Conservation (phyloP, 1,140 invertebrate genomes). For the Sitobion miscanthi region DNA sequence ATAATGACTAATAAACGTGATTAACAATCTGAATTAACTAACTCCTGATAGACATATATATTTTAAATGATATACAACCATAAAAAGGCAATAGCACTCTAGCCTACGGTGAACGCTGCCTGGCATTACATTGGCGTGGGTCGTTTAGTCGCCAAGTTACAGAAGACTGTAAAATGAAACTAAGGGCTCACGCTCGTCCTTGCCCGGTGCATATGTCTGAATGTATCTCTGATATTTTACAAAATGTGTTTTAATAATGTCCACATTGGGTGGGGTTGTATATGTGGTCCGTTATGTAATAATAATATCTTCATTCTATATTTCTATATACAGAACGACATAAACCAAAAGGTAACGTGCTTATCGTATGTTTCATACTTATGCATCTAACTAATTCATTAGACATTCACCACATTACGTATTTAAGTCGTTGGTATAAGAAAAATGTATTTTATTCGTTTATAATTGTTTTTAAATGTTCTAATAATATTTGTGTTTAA, state of each 20-base stretch:
- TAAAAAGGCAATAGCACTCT: background rate
- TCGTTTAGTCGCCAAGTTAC: slow-evolving; percentile 40
- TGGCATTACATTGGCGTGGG: slow-evolving; percentile 9
- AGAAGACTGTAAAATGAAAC: slow-evolving; percentile 56
- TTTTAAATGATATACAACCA: background rate
- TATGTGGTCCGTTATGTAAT: background rate
- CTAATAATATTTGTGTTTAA: background rate
- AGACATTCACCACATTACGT: background rate
- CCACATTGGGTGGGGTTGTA: background rate
- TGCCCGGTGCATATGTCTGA: slow-evolving; percentile 25
- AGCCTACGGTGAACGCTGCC: slow-evolving; percentile 41
- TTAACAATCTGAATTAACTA: background rate
- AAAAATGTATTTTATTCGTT: background rate
- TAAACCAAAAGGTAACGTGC: background rate
- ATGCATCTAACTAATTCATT: background rate
- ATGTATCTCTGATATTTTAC: slow-evolving; percentile 26
- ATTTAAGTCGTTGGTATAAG: background rate
- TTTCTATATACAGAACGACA: too few relatives aligned
- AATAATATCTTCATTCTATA: background rate
- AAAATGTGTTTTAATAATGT: slow-evolving; percentile 49
- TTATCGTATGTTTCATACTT: background rate
- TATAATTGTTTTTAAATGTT: slow-evolving; percentile 1
- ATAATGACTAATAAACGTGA: slow-evolving; percentile 10
- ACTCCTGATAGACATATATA: background rate
- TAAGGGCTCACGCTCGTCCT: slow-evolving; percentile 43